phyloP scores from a whole-genome alignment of 2,113 vertebrate genomes.

The Alethe diademata region DNA sequence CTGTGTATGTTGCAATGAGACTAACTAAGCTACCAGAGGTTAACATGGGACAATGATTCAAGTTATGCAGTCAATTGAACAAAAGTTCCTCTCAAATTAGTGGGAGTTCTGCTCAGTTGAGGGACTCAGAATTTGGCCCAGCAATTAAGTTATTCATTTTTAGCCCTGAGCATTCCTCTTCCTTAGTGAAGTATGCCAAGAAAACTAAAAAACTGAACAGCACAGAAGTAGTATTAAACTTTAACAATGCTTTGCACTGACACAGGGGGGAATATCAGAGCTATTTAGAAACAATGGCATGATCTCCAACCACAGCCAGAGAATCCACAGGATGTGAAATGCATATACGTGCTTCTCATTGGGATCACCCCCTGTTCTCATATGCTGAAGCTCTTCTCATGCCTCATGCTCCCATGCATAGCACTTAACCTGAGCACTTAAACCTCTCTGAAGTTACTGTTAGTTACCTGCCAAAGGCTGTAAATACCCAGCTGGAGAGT shows the following conservation, averaged over 20 bases:
- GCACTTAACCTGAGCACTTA: not conserved
- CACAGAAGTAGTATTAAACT: conserved; percentile 12
- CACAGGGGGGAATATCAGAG: not conserved
- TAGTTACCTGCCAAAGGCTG: not conserved
- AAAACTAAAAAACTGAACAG: not conserved
- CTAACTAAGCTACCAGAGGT: not conserved
- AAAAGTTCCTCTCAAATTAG: conserved; percentile 20
- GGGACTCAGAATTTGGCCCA: not conserved
- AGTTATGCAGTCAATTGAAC: conserved; percentile 8
- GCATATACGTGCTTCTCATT: not conserved
- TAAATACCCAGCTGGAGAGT: not conserved
- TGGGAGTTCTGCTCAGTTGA: conserved; percentile 18
- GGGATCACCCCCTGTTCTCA: not conserved
- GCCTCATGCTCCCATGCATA: not conserved
- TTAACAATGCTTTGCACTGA: conserved; percentile 34
- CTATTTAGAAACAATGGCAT: conserved; percentile 24
- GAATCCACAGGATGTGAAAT: not conserved
- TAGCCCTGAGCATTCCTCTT: conserved; percentile 18
- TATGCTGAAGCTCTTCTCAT: not conserved
- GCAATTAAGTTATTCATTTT: conserved; percentile 38
- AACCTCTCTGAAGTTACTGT: not conserved
- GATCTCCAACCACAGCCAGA: not conserved
- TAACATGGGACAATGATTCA: conserved; percentile 6
- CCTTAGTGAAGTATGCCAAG: not conserved
- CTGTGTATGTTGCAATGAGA: not conserved